Evolutionary conservation across 64 coral and sea anemone species (phyloP), one percentile per base, ranked within the genome.

Genomic region (Montipora efflorescens): DNA sequence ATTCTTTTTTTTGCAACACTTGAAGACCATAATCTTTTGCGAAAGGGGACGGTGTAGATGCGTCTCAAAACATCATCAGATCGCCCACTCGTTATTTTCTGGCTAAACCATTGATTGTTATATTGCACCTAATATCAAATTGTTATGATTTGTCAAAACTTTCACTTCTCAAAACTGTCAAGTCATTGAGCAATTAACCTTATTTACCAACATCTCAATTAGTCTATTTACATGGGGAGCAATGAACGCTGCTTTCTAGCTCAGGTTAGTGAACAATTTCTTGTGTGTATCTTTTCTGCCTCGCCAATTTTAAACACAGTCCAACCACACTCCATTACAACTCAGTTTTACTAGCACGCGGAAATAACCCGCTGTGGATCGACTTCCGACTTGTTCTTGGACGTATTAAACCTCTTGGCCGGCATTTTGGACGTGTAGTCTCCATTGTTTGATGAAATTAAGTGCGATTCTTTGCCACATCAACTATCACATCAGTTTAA

Each of bases 201-300:
- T 86, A 86, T 86, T 86, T 86, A 70, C 82, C 43, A 72, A 22
- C 46, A 71, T 22, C 36, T 36, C 19, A 86, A 86, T 86, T 72
- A 72, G 47, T 6, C 66, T 86, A 72, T 86, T 86, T 86, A 70
- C 82, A 3, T 86, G 67, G 44, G 18, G 51, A 46, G 46, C 47
- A 6, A 50, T 18, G 46, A 36, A 78, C 44, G 13, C 8, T 12
- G 44, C 45, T 86, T 86, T 43, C 45, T 3, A 8, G 16, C 64
- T 23, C 68, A 86, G 66, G 82, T 86, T 71, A 68, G 82, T 71
- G 47, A 9, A 86, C 45, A 70, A 48, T 47, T n/a, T 50, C 19
- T 4, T 68, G 81, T 67, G 59, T 86, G 62, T 72, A 49, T 53
- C 5, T 83, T 61, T 64, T 18, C 1, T 15, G 14, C 64, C 43